Percentiles rank a stretch among this genome's conserved stretches.
These are phyloP conservation scores for Pyrrhia umbra DNA, from an alignment of 2,888 invertebrate genomes.

Conservation along the genomic window DNA sequence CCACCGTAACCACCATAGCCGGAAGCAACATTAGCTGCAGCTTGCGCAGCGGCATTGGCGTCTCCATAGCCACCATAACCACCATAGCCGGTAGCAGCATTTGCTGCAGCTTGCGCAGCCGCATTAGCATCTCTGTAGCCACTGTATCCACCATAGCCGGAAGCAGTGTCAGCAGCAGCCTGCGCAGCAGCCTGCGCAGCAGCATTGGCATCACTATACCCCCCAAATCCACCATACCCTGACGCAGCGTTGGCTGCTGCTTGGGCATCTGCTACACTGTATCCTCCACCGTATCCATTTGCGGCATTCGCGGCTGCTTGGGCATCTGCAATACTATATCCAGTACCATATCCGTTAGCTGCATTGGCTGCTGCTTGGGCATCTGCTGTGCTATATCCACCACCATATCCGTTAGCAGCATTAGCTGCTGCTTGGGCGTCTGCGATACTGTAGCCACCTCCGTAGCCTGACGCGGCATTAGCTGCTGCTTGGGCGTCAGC, in stretches of 20 bases:
- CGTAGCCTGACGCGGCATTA: conserved; percentile 11
- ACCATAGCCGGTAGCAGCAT: background rate
- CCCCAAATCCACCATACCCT: conserved; percentile 24
- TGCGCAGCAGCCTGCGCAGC: conserved; percentile 12
- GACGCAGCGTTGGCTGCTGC: conserved; percentile 19
- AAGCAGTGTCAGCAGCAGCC: conserved; percentile 10
- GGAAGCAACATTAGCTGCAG: background rate
- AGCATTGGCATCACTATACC: background rate
- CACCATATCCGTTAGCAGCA: conserved; percentile 1
- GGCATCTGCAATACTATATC: conserved; percentile 12
- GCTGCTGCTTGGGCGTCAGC: conserved; percentile 17
- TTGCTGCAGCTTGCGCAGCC: conserved; percentile 10
- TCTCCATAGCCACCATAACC: conserved; percentile 9
- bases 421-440: conserved; percentile 15
- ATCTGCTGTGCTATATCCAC: conserved; percentile 5
- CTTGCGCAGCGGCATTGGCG: conserved; percentile 25
- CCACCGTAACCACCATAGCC: conserved; percentile 23
- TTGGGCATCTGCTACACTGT: conserved; percentile 3
- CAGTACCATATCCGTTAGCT: background rate
- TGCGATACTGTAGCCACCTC: conserved; percentile 5
- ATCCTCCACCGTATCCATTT: background rate
- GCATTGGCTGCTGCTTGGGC: conserved; percentile 19
- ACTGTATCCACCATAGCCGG: background rate
- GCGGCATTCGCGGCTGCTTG: conserved; percentile 20
- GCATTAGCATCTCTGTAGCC: conserved; percentile 4